Base-by-base conservation (phyloP, 2,797 vertebrate species). In the Myotis myotis region DNA sequence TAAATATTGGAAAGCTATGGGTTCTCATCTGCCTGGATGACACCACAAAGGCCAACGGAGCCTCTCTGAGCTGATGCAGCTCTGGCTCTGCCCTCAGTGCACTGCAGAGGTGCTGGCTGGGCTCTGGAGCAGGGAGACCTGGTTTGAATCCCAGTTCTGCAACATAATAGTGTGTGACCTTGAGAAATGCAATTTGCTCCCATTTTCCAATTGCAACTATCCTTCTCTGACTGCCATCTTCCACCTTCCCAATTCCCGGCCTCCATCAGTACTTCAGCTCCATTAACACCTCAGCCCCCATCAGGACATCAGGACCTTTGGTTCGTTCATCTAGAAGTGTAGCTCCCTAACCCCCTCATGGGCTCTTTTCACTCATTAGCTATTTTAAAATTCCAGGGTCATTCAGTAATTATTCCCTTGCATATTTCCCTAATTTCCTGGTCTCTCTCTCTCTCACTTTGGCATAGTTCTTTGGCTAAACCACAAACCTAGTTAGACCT, bases 1-100 rank as follows among this genome's bases (percentile, higher is more conserved):
- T 91, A 89, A 95, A 94, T 83, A 93, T 25, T 72, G 62, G 78
- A 89, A 88, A 95, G 68, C 62, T 57, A 28, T 5, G 8, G 87
- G 72, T 60, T 93, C 74, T 95, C 60, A 55, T 86, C 68, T 79
- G 81, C 68, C n/a, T 51, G 25, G 76, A 41, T 36, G 84, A 64
- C 47, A 71, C 60, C 51, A 79, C 2, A 51, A 70, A 78, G 25
- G 68, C 36, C 64, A 68, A 10, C 1, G 0, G 33, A 20, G 44
- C n/a, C 28, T 82, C 49, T 53, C 9, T 44, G 53, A 93, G 57
- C 33, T 23, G 17, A 82, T 1, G 33, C 7, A 15, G 17, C 70
- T 66, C 60, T 93, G 47, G 23, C 8, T 19, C n/a, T 41, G 47
- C 5, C 30, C 20, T 79, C 22, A 20, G 51, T 28, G 4, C 8